Evolutionary conservation across 2,797 vertebrate genomes (phyloP).

Genomic region (Chaenodraco wilsoni): DNA sequence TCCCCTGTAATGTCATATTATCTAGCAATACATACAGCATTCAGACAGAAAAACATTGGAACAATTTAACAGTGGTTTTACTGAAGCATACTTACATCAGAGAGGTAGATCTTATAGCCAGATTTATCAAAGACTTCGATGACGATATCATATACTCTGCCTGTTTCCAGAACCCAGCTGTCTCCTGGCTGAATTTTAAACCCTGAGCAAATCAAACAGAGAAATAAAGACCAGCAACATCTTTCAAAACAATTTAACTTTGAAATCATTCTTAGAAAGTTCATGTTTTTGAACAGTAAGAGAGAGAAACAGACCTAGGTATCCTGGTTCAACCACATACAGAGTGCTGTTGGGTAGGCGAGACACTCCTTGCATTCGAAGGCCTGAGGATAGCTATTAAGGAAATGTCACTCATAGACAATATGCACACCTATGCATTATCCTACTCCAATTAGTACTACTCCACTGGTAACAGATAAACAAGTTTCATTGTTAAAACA

Average conservation of each 20-base stretch:
- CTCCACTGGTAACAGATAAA: neutral
- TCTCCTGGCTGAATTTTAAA: slow-evolving; percentile 93
- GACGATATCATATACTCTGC: slow-evolving; percentile 87
- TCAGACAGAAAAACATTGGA: neutral
- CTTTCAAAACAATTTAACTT: neutral
- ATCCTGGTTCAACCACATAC: slow-evolving; percentile 93
- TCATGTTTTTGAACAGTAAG: slow-evolving; percentile 9
- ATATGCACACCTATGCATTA: neutral
- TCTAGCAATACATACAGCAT: rapidly evolving
- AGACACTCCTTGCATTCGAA: slow-evolving; percentile 93
- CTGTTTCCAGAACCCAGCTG: slow-evolving; percentile 93
- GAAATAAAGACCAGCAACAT: slow-evolving; percentile 6
- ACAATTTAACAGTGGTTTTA: neutral
- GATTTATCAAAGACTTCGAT: slow-evolving; percentile 95
- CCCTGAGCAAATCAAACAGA: slow-evolving; percentile 74
- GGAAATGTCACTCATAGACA: slow-evolving; percentile 42
- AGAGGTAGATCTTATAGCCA: slow-evolving; percentile 91
- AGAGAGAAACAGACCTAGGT: slow-evolving; percentile 86
- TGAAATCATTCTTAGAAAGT: neutral
- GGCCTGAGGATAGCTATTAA: slow-evolving; percentile 80
- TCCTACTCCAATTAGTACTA: neutral
- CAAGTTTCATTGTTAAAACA: neutral
- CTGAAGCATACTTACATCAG: slow-evolving; percentile 88
- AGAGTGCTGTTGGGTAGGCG: slow-evolving; percentile 94
- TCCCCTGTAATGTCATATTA: neutral